phyloP scores from a whole-genome alignment of 2,797 vertebrate species.

The Zalophus californianus region DNA sequence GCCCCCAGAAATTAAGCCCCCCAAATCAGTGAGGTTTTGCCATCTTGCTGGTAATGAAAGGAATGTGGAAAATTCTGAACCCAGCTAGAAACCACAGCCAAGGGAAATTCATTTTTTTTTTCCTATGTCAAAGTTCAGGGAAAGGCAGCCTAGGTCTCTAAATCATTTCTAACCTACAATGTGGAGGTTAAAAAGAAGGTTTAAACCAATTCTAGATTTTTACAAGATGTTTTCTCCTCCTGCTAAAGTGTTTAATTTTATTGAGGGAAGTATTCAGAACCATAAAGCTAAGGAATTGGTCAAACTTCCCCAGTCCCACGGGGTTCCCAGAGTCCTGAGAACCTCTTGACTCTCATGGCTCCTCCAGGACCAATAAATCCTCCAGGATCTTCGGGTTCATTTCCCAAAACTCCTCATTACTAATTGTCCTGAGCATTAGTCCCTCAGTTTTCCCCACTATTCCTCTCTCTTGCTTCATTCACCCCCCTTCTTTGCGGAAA shows the following conservation, averaged over 20 bases:
- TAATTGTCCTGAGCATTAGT: background rate
- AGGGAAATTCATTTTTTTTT: background rate
- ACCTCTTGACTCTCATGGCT: background rate
- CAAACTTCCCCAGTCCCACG: background rate
- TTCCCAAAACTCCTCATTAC: conserved; percentile 1
- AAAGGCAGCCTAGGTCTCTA: conserved; percentile 44
- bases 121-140: conserved; percentile 38
- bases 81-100: background rate
- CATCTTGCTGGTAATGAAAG: conserved; percentile 22
- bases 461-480: background rate
- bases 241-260: conserved; percentile 67
- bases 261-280: conserved; percentile 41
- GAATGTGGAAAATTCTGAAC: conserved; percentile 48
- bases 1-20: conserved; percentile 1
- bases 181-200: background rate
- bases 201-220: conserved; percentile 42
- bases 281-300: conserved; percentile 2
- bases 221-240: conserved; percentile 35
- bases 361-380: conserved; percentile 37
- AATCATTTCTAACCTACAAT: conserved; percentile 30
- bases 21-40: conserved; percentile 19
- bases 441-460: background rate
- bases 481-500: conserved; percentile 7
- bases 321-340: background rate
- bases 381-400: background rate